phyloP scores from a whole-genome alignment of 2,113 vertebrate genomes.

The Smithornis capensis region DNA sequence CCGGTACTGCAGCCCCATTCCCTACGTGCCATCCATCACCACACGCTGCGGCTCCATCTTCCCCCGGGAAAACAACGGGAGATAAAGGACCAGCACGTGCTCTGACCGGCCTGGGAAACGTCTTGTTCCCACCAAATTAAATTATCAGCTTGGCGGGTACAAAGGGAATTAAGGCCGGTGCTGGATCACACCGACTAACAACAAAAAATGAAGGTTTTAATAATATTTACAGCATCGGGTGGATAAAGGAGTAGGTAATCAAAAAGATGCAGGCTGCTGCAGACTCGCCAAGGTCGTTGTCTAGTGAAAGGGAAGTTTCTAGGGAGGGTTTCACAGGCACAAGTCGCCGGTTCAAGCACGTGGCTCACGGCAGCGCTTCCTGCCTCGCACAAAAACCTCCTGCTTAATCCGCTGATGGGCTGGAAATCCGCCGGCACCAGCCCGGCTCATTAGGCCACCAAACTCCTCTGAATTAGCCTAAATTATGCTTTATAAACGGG shows the following conservation, averaged over 20 bases:
- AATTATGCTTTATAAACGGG: background rate
- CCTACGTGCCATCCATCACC: constrained; percentile 68
- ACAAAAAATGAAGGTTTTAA: background rate
- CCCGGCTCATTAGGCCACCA: background rate
- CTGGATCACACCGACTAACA: rapidly evolving
- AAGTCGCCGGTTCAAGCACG: background rate
- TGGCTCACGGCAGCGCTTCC: background rate
- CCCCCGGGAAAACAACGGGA: background rate
- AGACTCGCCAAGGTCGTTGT: background rate
- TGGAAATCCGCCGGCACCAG: background rate
- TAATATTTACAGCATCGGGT: background rate
- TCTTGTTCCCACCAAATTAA: background rate
- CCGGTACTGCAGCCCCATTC: constrained; percentile 54
- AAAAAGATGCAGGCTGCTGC: background rate
- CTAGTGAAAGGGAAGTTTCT: background rate
- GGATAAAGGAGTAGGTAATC: rapidly evolving
- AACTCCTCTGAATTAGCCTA: background rate
- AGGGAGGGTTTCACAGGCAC: background rate
- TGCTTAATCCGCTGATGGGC: background rate
- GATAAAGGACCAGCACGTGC: background rate
- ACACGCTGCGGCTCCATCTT: background rate
- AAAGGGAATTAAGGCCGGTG: background rate
- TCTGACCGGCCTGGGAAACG: background rate
- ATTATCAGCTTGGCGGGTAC: background rate
- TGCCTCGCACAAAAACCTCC: background rate